Evolutionary conservation across 2,797 vertebrate species (phyloP).

Genomic region (Coregonus sp.): DNA sequence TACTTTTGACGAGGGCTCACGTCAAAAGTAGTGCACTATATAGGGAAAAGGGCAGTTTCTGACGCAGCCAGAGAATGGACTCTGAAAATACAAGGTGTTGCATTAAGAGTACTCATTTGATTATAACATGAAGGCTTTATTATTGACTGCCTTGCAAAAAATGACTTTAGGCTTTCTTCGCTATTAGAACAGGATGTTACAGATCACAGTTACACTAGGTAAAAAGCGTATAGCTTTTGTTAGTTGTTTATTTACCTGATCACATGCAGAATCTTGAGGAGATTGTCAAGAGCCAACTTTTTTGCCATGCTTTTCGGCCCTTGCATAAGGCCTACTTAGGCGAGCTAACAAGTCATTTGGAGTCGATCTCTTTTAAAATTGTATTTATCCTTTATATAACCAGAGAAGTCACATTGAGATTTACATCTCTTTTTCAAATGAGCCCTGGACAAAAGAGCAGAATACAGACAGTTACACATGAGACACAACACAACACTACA

Average conservation of each 20-base stretch:
- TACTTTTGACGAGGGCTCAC: too few species aligned
- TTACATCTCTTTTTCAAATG: too few species aligned
- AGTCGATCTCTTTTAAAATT: too few species aligned
- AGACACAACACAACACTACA: neutral
- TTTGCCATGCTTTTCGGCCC: neutral
- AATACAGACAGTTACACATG: too few species aligned
- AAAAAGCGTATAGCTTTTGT: neutral
- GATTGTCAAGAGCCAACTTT: neutral
- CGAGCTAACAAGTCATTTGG: slow-evolving; percentile 19
- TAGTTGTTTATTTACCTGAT: neutral
- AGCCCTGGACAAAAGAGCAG: too few species aligned
- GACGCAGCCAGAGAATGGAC: too few species aligned
- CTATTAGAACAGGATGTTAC: neutral
- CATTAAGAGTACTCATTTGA: neutral
- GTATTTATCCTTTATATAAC: too few species aligned
- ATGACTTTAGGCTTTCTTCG: neutral
- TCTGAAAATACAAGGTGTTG: too few species aligned
- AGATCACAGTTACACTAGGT: neutral
- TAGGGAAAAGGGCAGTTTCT: too few species aligned
- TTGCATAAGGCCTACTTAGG: neutral
- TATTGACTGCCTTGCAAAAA: neutral
- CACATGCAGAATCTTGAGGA: neutral
- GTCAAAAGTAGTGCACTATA: too few species aligned
- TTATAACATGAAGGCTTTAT: neutral
- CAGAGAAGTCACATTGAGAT: too few species aligned